Percentiles rank a stretch among this genome's conserved stretches.
These are phyloP conservation scores for Donacobius atricapilla DNA, from an alignment of 2,113 vertebrate species.

Conservation along the genomic window DNA sequence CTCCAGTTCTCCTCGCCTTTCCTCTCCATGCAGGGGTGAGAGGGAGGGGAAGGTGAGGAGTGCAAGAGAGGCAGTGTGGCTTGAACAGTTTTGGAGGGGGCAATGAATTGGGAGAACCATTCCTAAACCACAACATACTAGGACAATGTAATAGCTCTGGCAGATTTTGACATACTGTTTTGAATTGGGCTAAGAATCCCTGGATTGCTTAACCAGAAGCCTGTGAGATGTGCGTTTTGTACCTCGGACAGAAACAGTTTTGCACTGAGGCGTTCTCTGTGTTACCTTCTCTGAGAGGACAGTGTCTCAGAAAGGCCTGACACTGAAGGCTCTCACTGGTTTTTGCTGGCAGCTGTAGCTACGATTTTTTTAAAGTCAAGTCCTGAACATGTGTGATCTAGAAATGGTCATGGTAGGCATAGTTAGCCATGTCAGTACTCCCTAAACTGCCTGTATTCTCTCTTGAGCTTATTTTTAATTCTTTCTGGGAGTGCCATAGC, in stretches of 20 bases:
- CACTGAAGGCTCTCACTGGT: neutral
- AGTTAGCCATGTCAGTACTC: neutral
- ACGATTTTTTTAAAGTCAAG: neutral
- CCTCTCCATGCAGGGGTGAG: accelerated
- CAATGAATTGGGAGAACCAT: neutral
- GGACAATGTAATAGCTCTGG: neutral
- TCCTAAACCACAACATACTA: neutral
- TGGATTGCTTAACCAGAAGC: neutral
- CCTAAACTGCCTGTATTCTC: neutral
- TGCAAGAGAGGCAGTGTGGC: accelerated
- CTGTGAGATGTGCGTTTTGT: neutral
- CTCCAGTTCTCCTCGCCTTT: neutral
- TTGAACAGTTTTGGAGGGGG: neutral
- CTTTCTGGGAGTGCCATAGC: neutral
- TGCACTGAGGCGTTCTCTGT: neutral
- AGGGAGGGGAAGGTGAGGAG: neutral
- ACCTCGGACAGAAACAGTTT: neutral
- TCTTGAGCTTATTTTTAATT: neutral
- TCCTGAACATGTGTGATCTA: neutral
- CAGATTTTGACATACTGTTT: neutral
- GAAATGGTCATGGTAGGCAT: neutral
- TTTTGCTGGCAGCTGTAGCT: neutral
- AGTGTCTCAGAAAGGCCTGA: neutral
- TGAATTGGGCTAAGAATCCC: neutral
- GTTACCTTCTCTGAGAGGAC: neutral